Evolutionary conservation across 2,888 invertebrate genomes (phyloP).

Genomic region (Hartigia nigra): DNA sequence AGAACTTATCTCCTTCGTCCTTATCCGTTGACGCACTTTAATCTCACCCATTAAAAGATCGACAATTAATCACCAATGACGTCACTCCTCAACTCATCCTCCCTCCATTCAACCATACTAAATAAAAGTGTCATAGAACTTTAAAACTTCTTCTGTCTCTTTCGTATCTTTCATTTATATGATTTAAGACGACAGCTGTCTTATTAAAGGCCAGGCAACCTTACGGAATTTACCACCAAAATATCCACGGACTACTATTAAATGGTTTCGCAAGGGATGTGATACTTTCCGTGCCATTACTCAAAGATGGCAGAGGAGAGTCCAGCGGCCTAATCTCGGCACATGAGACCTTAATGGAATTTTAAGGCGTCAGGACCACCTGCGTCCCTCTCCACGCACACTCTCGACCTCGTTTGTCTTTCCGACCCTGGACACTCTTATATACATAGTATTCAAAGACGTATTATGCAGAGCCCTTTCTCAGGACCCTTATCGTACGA

Average conservation of each 20-base stretch:
- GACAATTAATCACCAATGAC: background rate
- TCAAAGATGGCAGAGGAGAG: conserved; percentile 59
- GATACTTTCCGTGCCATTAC: conserved; percentile 57
- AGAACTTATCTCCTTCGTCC: background rate
- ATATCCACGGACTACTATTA: conserved; percentile 12
- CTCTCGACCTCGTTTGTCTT: conserved; percentile 57
- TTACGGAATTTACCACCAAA: background rate
- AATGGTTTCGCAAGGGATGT: background rate
- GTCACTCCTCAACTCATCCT: background rate
- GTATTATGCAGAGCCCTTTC: conserved; percentile 6
- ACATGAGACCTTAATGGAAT: conserved; percentile 65
- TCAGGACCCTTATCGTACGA: background rate
- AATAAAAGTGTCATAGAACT: background rate
- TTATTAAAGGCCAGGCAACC: background rate
- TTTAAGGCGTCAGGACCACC: conserved; percentile 63
- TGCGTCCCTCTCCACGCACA: conserved; percentile 46
- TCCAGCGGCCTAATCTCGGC: conserved; percentile 62
- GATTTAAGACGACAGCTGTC: background rate
- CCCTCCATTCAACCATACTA: background rate
- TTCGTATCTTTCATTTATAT: background rate
- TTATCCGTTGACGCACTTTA: background rate
- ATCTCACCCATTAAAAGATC: background rate
- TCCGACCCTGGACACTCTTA: conserved; percentile 45
- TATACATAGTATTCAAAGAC: conserved; percentile 34
- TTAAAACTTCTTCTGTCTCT: background rate